These are phyloP conservation scores for Ibidorhyncha struthersii DNA, from an alignment of 2,113 vertebrate species.

Conservation along the genomic window DNA sequence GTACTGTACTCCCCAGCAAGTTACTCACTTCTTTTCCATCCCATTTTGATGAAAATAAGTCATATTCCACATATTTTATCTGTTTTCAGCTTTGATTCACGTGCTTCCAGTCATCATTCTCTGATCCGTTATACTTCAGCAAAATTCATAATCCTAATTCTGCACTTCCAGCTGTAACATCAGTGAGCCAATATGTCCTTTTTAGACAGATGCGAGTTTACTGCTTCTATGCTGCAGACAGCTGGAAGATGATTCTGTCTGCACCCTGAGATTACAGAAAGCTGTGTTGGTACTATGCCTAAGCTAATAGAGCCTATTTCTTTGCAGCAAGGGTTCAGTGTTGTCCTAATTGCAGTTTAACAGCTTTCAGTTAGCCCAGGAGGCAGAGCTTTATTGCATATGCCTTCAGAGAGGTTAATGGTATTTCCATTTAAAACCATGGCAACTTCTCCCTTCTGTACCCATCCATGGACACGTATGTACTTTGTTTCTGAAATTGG, in stretches of 20 bases:
- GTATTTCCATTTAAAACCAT: not conserved
- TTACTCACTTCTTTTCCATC: not conserved
- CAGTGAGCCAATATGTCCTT: not conserved
- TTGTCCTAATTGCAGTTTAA: not conserved
- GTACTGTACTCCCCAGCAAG: not conserved
- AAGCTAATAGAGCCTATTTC: not conserved
- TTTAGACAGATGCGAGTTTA: not conserved
- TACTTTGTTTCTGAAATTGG: not conserved
- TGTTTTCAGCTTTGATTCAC: not conserved
- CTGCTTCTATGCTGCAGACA: not conserved
- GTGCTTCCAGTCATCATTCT: not conserved
- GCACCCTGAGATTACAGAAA: not conserved
- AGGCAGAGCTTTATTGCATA: not conserved
- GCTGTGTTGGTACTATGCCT: not conserved
- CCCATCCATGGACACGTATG: too few relatives aligned
- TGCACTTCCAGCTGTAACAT: not conserved
- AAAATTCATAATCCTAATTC: not conserved
- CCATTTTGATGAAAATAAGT: not conserved
- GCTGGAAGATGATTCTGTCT: not conserved
- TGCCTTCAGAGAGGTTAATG: not conserved
- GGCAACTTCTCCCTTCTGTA: not conserved
- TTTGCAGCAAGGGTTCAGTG: not conserved
- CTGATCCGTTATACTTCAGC: not conserved
- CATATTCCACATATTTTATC: not conserved
- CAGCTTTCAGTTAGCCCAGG: not conserved